Evolutionary conservation across 2,888 invertebrate genomes (phyloP), one percentile per base, ranked within the genome.

Genomic region (Cancer borealis): DNA sequence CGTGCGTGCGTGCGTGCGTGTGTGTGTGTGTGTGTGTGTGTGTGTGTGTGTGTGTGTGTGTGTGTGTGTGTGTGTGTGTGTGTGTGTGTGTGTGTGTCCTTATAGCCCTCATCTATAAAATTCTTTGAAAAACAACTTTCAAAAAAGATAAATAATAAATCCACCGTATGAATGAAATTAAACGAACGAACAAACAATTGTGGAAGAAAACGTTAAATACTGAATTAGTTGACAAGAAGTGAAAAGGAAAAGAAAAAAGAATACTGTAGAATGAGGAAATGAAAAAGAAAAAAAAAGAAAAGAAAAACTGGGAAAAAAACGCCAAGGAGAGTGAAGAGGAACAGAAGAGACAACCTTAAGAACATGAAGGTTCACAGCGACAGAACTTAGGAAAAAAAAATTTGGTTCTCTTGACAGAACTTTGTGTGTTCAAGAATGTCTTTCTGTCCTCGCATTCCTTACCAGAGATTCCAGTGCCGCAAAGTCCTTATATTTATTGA

Each of bases 51-150:
- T 73, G 73, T 73, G 73, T 73, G 73, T 26, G 26, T 73, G 73
- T 26, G n/a, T 73, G 73, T 73, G 73, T 73, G 73, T 73, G 73
- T 26, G 26, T 73, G 73, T 26, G n/a, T 73, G 73, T 73, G 73
- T 73, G 73, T 73, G 26, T 26, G 26, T 73, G 73, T 26, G n/a
- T 73, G 73, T 73, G 73, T 26, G 26, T 73, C 17, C 2, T n/a
- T n/a, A 2, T 73, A n/a, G 12, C 3, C 21, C 12, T 66, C 17
- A 66, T 66, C 66, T n/a, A 4, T n/a, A 21, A 66, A 66, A 4
- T 6, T 66, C n/a, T 66, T 66, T 66, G 66, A 5, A 66, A n/a
- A 66, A 6, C 2, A 66, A n/a, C 21, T 6, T 66, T n/a, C 3
- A n/a, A 66, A 8, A n/a, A n/a, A n/a, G 66, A 66, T 21, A 66